Evolutionary conservation across 2,797 vertebrate genomes (phyloP).

Genomic region (Gobionotothen gibberifrons): DNA sequence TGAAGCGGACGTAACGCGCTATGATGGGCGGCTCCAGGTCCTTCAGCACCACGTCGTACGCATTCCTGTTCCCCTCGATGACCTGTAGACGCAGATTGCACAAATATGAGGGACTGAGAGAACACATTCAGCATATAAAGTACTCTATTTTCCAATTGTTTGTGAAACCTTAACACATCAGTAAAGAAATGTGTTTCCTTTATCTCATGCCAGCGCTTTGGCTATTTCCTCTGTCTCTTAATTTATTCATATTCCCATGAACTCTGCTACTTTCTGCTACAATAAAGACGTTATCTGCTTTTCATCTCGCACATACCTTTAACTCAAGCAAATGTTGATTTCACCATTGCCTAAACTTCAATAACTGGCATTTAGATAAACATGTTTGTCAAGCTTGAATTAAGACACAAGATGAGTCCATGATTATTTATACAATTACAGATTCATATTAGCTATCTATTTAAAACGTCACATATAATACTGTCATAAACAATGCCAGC

Average conservation of each 20-base stretch:
- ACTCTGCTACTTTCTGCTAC: not conserved
- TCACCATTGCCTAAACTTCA: not conserved
- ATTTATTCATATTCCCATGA: not conserved
- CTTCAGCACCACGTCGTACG: slow-evolving; percentile 95
- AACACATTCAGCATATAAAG: not conserved
- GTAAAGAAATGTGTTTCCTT: not conserved
- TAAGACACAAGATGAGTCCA: too few relatives aligned
- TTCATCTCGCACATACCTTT: not conserved
- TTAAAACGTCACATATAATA: not conserved
- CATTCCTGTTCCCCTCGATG: slow-evolving; percentile 94
- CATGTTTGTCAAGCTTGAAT: not conserved
- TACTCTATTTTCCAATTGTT: not conserved
- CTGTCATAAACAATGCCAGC: not conserved
- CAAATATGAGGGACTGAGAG: not conserved
- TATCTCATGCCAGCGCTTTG: not conserved
- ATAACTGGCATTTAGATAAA: too few relatives aligned
- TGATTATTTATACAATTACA: not conserved
- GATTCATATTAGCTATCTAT: not conserved
- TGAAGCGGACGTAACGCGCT: slow-evolving; percentile 93
- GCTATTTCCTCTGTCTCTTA: not conserved
- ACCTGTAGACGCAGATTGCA: slow-evolving; percentile 72
- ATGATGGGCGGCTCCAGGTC: slow-evolving; percentile 96
- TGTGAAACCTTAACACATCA: not conserved
- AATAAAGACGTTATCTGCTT: not conserved
- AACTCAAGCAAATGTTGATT: not conserved